phyloP scores from a whole-genome alignment of 2,113 vertebrate genomes.

The Clinocottus analis region DNA sequence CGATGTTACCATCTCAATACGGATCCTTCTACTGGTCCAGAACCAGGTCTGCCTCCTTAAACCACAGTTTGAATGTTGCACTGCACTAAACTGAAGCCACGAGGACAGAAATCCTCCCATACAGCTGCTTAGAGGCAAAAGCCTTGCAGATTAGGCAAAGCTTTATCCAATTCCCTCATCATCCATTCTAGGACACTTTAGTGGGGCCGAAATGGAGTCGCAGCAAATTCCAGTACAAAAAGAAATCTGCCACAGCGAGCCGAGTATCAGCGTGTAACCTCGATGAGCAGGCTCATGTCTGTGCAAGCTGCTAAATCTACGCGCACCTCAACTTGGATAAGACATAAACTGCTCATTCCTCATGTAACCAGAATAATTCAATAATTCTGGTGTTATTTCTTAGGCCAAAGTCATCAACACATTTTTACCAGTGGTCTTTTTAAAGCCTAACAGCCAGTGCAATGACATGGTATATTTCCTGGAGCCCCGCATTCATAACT shows the following conservation, averaged over 20 bases:
- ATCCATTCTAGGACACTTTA: conserved; percentile 72
- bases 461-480: conserved; percentile 30
- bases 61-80: conserved; percentile 35
- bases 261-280: conserved; percentile 17
- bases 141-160: conserved; percentile 77
- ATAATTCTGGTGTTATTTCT: conserved; percentile 25
- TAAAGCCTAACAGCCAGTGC: conserved; percentile 37
- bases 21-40: conserved; percentile 3
- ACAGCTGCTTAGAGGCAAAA: conserved; percentile 71
- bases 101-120: conserved; percentile 60
- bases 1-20: neutral
- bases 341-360: conserved; percentile 27
- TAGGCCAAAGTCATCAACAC: conserved; percentile 29
- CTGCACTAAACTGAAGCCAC: conserved; percentile 49
- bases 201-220: conserved; percentile 60
- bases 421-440: conserved; percentile 33
- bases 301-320: conserved; percentile 26
- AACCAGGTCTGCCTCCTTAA: conserved; percentile 40
- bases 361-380: neutral
- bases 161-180: conserved; percentile 73
- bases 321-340: conserved; percentile 26
- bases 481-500: conserved; percentile 55
- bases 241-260: conserved; percentile 42
- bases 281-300: conserved; percentile 6
- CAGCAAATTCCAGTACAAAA: conserved; percentile 60